Base-by-base conservation (phyloP, 2,888 invertebrate species). In the Drosophila longiperda region DNA sequence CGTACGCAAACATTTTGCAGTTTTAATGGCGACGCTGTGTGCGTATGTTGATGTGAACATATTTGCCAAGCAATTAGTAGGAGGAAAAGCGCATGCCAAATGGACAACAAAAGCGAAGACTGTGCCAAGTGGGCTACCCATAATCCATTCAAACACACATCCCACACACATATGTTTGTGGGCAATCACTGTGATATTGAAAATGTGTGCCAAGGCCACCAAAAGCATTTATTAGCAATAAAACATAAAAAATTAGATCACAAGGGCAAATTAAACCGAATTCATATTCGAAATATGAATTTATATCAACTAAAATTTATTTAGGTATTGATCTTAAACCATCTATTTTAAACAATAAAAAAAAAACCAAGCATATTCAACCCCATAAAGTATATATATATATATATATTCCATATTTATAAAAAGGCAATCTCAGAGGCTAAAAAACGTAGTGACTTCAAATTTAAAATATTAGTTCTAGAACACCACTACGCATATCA, bases 1-100 rank as follows among this genome's bases (percentile, higher is more conserved):
- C 50, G 52, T 73, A 66, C 50, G 73, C 68, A 71, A 80, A 59
- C 58, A 79, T 85, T 69, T 79, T 85, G 66, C 78, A 70, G 66
- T 60, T 75, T 78, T 74, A 69, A 74, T 68, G 84, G 36, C 69
- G 49, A 57, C 50, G 52, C 32, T 60, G 53, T n/a, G 73, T 70
- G 68, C 55, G 80, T 75, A 69, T 78, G 82, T 78, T 82, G 82
- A 89, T 84, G 85, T 80, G 83, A 86, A 80, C 73, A 80, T 73
- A 89, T 87, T 89, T 89, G 82, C 78, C 90, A 75, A 82, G 83
- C 80, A 89, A 86, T 86, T 86, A 89, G 86, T 82, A 75, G 68
- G 54, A 67, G 66, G 59, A 83, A 59, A 72, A 69, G 73, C 65
- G 70, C 64, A 67, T 55, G 64, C 68, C 72, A 63, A 73, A 69